These are phyloP conservation scores for Chionomys nivalis DNA, from an alignment of 2,113 vertebrate genomes.

Conservation along the genomic window DNA sequence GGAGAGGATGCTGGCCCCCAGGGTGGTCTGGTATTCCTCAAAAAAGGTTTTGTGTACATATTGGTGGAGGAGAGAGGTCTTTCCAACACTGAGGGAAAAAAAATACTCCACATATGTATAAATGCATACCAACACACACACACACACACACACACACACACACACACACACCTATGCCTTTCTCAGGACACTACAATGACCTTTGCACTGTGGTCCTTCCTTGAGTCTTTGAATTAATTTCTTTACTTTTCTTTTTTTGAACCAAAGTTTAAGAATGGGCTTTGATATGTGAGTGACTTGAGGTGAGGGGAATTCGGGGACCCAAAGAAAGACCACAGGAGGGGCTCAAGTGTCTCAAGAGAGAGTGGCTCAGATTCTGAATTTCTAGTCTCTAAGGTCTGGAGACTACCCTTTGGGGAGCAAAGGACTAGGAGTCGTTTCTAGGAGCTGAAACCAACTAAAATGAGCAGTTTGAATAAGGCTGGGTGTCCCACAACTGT, in stretches of 20 bases:
- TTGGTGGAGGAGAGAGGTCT: conserved; percentile 90
- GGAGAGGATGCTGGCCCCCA: conserved; percentile 89
- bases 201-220: neutral
- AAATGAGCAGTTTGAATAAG: neutral
- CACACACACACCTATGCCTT: neutral
- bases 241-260: neutral
- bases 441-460: neutral
- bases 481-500: neutral
- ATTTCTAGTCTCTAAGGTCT: neutral
- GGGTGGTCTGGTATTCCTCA: conserved; percentile 88
- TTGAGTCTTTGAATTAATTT: neutral
- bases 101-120: neutral
- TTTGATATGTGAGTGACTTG: neutral
- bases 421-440: neutral
- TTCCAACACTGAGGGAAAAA: conserved; percentile 86
- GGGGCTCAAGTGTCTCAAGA: neutral
- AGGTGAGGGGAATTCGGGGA: too few species aligned
- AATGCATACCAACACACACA: neutral
- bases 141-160: neutral
- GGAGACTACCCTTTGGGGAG: neutral
- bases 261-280: neutral
- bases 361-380: neutral
- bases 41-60: conserved; percentile 88
- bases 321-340: too few species aligned
- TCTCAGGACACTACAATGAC: neutral